A percentile compares a stretch with the other conserved stretches of the same genome.
Evolutionary conservation across 2,797 vertebrate genomes (phyloP).

Genomic region (Acomys russatus): DNA sequence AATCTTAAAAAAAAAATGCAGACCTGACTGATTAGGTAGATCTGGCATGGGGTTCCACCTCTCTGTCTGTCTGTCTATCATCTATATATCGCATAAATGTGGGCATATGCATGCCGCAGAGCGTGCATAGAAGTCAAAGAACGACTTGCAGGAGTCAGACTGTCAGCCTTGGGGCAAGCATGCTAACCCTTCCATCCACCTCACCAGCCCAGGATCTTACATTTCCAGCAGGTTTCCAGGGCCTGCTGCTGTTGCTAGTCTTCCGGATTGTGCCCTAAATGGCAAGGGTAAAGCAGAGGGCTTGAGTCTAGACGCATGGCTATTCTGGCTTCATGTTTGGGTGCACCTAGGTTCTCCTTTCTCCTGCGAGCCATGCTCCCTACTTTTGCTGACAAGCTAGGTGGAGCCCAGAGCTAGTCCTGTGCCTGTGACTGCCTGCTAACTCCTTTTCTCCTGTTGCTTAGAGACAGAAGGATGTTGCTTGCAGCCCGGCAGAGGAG

Average conservation of each 20-base stretch:
- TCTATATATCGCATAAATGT: not conserved
- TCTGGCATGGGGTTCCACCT: not conserved
- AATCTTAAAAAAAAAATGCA: not conserved
- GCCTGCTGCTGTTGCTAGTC: not conserved
- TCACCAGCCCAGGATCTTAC: not conserved
- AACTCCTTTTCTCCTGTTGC: rapidly evolving
- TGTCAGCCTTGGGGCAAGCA: not conserved
- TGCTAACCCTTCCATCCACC: not conserved
- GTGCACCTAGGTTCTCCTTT: not conserved
- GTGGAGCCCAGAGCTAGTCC: not conserved
- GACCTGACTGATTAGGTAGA: not conserved
- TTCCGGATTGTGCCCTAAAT: not conserved
- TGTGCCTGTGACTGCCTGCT: not conserved
- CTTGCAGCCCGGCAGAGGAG: not conserved
- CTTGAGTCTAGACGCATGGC: not conserved
- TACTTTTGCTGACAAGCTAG: not conserved
- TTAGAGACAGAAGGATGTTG: not conserved
- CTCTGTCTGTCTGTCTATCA: not conserved
- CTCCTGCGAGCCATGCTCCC: not conserved
- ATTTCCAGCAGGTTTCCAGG: not conserved
- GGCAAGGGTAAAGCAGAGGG: not conserved
- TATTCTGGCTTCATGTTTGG: not conserved
- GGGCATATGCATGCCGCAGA: too few relatives aligned
- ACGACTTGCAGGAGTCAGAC: not conserved
- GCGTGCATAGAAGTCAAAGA: not conserved